Percentiles rank a stretch among this genome's conserved stretches.
These are phyloP conservation scores for Bergia puertoricense DNA, from an alignment of 92 coral and sea anemone genomes.

Conservation along the genomic window DNA sequence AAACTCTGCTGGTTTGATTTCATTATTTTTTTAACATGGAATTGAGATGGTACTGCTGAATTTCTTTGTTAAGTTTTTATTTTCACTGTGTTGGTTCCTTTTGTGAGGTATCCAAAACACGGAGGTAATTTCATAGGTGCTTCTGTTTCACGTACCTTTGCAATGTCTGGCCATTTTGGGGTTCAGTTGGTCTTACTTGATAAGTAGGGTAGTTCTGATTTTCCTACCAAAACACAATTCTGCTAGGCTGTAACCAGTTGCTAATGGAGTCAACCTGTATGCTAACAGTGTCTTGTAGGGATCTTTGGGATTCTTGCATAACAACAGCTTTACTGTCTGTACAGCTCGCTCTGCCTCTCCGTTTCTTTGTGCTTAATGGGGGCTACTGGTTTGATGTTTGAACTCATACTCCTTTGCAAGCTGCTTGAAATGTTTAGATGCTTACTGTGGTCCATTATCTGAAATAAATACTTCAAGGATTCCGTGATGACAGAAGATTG, in stretches of 20 bases:
- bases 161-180: background rate
- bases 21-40: too few relatives aligned
- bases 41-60: too few relatives aligned
- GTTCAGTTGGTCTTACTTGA: background rate
- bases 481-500: too few relatives aligned
- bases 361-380: too few relatives aligned
- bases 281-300: background rate
- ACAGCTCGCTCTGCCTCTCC: too few relatives aligned
- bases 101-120: too few relatives aligned
- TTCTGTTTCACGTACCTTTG: background rate
- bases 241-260: conserved; percentile 35
- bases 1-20: too few relatives aligned
- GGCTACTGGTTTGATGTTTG: background rate
- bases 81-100: too few relatives aligned
- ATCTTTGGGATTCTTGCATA: conserved; percentile 16
- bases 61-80: too few relatives aligned
- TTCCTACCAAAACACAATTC: background rate
- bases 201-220: background rate
- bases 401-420: background rate
- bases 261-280: conserved; percentile 35
- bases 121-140: background rate
- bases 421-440: background rate
- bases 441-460: background rate
- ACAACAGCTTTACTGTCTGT: conserved; percentile 6
- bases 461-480: too few relatives aligned